These are phyloP conservation scores for Equus quagga DNA, from an alignment of 2,113 vertebrate genomes.

Conservation along the genomic window DNA sequence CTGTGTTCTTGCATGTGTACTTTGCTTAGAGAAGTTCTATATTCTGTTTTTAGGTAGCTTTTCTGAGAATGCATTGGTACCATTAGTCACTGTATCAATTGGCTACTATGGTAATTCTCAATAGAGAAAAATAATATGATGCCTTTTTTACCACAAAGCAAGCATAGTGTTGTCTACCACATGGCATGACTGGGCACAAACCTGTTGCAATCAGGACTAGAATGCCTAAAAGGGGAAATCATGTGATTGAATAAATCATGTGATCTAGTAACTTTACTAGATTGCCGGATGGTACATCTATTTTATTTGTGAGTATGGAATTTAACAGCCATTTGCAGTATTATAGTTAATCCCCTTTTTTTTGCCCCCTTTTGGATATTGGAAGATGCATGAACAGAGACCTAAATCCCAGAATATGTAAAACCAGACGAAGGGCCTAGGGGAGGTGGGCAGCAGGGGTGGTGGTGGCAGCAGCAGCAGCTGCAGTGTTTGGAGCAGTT, in stretches of 20 bases:
- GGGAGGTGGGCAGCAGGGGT: background rate
- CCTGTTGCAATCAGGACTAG: background rate
- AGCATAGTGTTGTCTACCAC: background rate
- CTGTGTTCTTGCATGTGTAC: background rate
- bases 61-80: background rate
- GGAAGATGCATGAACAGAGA: background rate
- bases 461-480: fast-evolving
- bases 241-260: background rate
- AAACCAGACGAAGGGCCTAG: background rate
- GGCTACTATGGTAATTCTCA: slow-evolving; percentile 5
- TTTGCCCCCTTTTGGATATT: background rate
- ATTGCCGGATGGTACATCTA: background rate
- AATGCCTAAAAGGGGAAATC: background rate
- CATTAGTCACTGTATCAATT: background rate
- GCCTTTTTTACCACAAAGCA: background rate
- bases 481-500: background rate
- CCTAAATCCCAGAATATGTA: background rate
- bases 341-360: background rate
- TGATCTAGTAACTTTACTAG: background rate
- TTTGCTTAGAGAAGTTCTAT: background rate
- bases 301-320: slow-evolving; percentile 36
- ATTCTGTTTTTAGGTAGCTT: background rate
- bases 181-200: background rate
- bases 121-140: background rate
- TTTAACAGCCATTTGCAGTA: background rate